phyloP scores from a whole-genome alignment of 2,113 vertebrate genomes.

The Psilopogon haemacephalus region DNA sequence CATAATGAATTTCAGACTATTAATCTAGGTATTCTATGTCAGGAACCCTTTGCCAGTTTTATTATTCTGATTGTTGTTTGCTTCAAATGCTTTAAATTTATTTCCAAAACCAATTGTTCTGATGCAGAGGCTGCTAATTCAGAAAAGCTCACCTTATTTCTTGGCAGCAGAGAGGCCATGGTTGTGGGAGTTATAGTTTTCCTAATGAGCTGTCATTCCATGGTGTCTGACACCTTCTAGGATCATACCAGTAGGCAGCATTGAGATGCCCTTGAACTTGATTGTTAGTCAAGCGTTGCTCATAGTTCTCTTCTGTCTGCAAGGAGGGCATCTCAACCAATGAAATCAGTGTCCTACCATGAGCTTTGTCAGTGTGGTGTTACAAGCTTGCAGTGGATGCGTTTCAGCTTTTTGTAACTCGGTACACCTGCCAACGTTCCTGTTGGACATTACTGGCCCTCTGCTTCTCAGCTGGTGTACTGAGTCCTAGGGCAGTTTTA shows the following conservation, averaged over 20 bases:
- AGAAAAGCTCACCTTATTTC: not conserved
- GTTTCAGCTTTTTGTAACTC: not conserved
- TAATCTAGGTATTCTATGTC: not conserved
- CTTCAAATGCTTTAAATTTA: not conserved
- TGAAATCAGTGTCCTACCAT: not conserved
- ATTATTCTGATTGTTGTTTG: not conserved
- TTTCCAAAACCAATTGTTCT: not conserved
- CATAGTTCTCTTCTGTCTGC: not conserved
- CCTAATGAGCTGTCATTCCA: accelerated
- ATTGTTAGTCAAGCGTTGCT: not conserved
- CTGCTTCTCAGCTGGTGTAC: not conserved
- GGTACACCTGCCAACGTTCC: not conserved
- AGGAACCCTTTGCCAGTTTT: not conserved
- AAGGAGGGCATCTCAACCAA: not conserved
- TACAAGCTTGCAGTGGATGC: accelerated
- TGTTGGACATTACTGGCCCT: not conserved
- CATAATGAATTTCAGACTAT: not conserved
- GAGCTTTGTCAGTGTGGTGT: not conserved
- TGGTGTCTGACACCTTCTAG: not conserved
- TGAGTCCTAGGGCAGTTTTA: not conserved
- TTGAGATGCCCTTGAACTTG: not conserved
- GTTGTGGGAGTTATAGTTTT: not conserved
- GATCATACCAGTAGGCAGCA: not conserved
- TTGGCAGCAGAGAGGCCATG: not conserved
- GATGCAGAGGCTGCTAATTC: not conserved